These are phyloP conservation scores for Drosophila navojoa DNA, from an alignment of 1,140 invertebrate genomes.

Conservation along the genomic window DNA sequence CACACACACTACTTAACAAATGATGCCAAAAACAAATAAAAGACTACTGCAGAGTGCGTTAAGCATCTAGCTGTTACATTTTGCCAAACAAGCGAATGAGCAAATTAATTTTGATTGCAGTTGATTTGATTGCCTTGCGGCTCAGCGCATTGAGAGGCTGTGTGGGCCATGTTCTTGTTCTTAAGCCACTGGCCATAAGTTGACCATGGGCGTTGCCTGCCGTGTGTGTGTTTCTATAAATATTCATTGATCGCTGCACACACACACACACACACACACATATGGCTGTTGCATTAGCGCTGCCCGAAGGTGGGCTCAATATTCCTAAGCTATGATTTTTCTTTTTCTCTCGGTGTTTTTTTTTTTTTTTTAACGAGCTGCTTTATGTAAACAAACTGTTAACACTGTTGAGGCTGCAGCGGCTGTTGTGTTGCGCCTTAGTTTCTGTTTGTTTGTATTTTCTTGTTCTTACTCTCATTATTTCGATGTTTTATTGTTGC, in stretches of 20 bases:
- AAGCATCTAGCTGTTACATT: slow-evolving; percentile 61
- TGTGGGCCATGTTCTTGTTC: slow-evolving; percentile 60
- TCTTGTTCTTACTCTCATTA: slow-evolving; percentile 55
- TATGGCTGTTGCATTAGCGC: slow-evolving; percentile 5
- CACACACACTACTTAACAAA: slow-evolving; percentile 44
- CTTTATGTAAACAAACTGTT: slow-evolving; percentile 82
- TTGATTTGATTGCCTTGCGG: slow-evolving; percentile 46
- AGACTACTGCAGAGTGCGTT: slow-evolving; percentile 51
- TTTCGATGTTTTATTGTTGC: slow-evolving; percentile 40
- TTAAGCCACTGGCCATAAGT: slow-evolving; percentile 43
- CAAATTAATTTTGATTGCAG: slow-evolving; percentile 80
- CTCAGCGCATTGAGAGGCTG: slow-evolving; percentile 30
- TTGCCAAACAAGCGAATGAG: slow-evolving; percentile 55
- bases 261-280: background rate
- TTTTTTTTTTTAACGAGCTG: slow-evolving; percentile 68
- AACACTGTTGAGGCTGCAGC: slow-evolving; percentile 56
- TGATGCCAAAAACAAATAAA: slow-evolving; percentile 42
- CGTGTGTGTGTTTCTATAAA: slow-evolving; percentile 55
- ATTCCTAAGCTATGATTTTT: slow-evolving; percentile 38
- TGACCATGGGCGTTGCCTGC: slow-evolving; percentile 71
- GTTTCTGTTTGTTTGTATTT: slow-evolving; percentile 11
- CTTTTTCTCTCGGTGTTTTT: slow-evolving; percentile 30
- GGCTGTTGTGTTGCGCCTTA: slow-evolving; percentile 14
- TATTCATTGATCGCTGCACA: slow-evolving; percentile 66
- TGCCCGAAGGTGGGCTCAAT: slow-evolving; percentile 33